Evolutionary conservation across 2,797 vertebrate species (phyloP), one percentile per base, ranked within the genome.

Genomic region (Silurus lanzhouensis): DNA sequence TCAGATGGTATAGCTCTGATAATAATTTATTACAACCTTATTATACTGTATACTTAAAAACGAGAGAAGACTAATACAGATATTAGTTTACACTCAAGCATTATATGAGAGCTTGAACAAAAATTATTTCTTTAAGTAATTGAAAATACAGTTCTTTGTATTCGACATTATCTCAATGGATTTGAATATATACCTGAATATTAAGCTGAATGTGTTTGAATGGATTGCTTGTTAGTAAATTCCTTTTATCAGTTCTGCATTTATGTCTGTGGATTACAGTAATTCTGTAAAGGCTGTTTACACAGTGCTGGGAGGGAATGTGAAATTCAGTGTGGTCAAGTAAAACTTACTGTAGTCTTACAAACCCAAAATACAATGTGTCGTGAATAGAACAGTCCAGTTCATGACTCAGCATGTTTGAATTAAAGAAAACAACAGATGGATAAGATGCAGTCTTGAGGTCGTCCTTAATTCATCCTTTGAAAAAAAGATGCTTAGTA

Each of bases 401-500:
- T 5, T 31, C 17, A 58, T 31, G n/a, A 20, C 17, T 77, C 74
- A 10, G 52, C 25, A 76, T 17, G 52, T 9, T 5, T 60, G 27
- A 22, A 27, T 25, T 61, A 63, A 78, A 61, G 19, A 20, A 66
- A 63, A 57, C 61, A 64, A 77, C 46, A 44, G 14, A 85, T 81
- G 12, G 58, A 72, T 84, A 68, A 71, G 57, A 79, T 44, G 4
- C 22, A 2, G 15, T 25, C 15, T 71, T 79, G 25, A 76, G 48
- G 52, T 60, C 27, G 64, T 44, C 46, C 12, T 85, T 82, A 48
- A 66, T 82, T 67, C 27, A 81, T 19, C 7, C 19, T 68, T 8
- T 22, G 12, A 78, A 84, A 66, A 81, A 46, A 66, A 60, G 71
- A 77, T 27, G 19, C 52, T 82, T 82, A 64, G 72, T 67, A 91